These are phyloP conservation scores for Heliocidaris tuberculata DNA, from an alignment of 35 echinoderm and acorn worm species.

Conservation along the genomic window DNA sequence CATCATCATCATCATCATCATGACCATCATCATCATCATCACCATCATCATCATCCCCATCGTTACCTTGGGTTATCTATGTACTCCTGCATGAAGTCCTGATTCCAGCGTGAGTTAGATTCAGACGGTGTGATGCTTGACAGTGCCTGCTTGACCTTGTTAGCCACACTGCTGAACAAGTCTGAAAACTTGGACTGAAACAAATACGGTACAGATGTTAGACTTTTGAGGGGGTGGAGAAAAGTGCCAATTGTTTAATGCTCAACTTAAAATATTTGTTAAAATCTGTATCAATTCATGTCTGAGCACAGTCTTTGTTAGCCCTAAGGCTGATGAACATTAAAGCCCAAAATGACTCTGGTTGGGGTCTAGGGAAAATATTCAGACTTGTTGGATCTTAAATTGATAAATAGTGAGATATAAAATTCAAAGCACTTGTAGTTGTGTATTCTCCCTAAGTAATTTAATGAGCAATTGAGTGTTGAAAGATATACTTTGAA, in stretches of 20 bases:
- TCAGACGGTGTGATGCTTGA: slow-evolving; percentile 87
- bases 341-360: not conserved
- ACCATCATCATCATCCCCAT: not conserved
- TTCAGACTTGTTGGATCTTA: too few relatives aligned
- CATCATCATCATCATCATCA: not conserved
- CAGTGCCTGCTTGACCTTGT: slow-evolving; percentile 89
- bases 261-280: not conserved
- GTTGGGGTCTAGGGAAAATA: too few relatives aligned
- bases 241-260: not conserved
- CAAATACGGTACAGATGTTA: slow-evolving; percentile 14
- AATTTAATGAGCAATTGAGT: too few relatives aligned
- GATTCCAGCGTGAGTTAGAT: slow-evolving; percentile 85
- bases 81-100: slow-evolving; percentile 75
- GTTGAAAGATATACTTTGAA: too few relatives aligned
- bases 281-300: too few relatives aligned
- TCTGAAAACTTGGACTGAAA: slow-evolving; percentile 90
- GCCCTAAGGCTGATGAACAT: too few relatives aligned
- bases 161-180: slow-evolving; percentile 87
- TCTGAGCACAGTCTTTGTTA: too few relatives aligned
- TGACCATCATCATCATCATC: not conserved
- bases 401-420: too few relatives aligned
- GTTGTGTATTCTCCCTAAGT: too few relatives aligned
- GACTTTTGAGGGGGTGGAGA: not conserved
- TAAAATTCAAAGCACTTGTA: too few relatives aligned
- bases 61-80: slow-evolving; percentile 81